Evolutionary conservation across 2,888 invertebrate species (phyloP), one percentile per base, ranked within the genome.

Genomic region (Ellobium chinense): DNA sequence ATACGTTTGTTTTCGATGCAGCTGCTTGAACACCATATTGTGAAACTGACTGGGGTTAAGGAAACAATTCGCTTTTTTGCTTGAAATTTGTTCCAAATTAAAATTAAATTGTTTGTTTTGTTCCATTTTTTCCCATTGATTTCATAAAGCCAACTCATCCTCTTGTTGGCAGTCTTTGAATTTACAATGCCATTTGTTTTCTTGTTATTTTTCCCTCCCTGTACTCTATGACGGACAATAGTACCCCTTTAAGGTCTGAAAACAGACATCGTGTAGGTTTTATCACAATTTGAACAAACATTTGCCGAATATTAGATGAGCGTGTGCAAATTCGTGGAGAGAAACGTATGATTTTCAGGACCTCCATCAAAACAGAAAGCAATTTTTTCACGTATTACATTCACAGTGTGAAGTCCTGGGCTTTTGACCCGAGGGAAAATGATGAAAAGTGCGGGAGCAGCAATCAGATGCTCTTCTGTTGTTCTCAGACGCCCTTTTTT

Each of bases 31-130:
- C 2, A 27, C 65, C 56, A 46, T 24, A 36, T 18, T n/a, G 75
- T 3, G 75, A 24, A 4, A 4, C 9, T 36, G 21, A n/a, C 70
- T 29, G 34, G 31, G 5, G 12, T 34, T 29, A n/a, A 12, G 1
- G 14, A 24, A n/a, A 24, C 39, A 27, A 39, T 37, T 1, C 5
- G 21, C 31, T 0, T 27, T 18, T 12, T 34, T 46, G 29, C 34
- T 34, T n/a, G 18, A 58, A 36, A n/a, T 46, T 7, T 46, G 18
- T 46, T 46, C 21, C 34, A 65, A 31, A 65, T 56, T 72, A 60
- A 60, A 72, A 34, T 27, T 27, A 27, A 72, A 60, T 60, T 72
- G 9, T 60, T 58, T 72, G 60, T 36, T 72, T 72, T 54, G 34
- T 70, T 70, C 34, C 24, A 36, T 58, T 3, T 4, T 60, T 18